Base-by-base conservation (phyloP, 2,888 invertebrate genomes). In the Anagyrus pseudococci region DNA sequence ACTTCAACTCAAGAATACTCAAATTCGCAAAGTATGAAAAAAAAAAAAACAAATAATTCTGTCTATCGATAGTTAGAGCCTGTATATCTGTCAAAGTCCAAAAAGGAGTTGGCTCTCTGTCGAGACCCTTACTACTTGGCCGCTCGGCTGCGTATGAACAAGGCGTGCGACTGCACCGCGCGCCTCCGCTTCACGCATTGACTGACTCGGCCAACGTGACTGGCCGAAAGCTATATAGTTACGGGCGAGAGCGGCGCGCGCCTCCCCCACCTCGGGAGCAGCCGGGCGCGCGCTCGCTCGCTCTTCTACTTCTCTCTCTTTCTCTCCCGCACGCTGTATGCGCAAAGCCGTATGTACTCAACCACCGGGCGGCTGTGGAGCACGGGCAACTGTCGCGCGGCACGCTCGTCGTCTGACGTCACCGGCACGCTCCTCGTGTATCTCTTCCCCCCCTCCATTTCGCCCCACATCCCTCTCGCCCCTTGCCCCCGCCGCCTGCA, bases 131-230 rank as follows among this genome's bases (percentile, higher is more conserved):
- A n/a, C n/a, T n/a, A n/a, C n/a, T n/a, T n/a, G n/a, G n/a, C n/a
- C 10, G 10, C 33, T 13, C 33, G 33, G 8, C 33, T 2, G 33
- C 33, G 15, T 8, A 37, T 10, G 33, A 13, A 10, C 8, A 15
- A 10, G 33, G 2, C 33, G 33, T 37, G 2, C 8, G 33, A 10
- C 15, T 15, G 15, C 33, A 37, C 33, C 15, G 33, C 50, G 37
- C 46, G 15, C n/a, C 56, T 62, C 23, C 46, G 56, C 63, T 58
- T 63, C 66, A 62, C 63, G 68, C 68, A 67, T 69, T 70, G 69
- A 78, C 78, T 78, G 78, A 77, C 68, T 71, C 70, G 69, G 68
- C 66, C 75, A 77, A 77, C 73, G 75, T 77, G 76, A 76, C 74
- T 72, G 66, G 64, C 71, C 61, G 58, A 64, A 71, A 71, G 72